Conservation (phyloP, 2,797 vertebrate species). For the Psittacula derbiana region DNA sequence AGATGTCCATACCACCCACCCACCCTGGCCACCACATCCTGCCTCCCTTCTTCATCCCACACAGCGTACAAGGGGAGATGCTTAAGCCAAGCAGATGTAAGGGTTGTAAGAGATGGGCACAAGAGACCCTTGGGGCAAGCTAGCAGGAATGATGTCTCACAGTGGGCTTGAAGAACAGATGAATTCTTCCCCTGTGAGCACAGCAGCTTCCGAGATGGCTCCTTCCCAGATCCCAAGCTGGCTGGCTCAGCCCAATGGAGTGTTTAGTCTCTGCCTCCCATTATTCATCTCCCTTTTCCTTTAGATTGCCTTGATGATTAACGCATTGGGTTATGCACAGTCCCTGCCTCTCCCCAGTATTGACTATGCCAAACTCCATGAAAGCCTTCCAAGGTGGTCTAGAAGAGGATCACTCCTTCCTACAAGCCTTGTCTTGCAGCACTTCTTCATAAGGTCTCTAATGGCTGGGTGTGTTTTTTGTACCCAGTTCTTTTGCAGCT, state of each 20-base stretch:
- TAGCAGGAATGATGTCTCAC: background rate
- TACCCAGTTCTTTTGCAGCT: background rate
- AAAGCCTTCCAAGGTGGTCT: conserved; percentile 24
- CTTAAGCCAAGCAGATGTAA: background rate
- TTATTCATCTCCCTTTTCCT: background rate
- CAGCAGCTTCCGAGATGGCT: background rate
- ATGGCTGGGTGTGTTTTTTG: background rate
- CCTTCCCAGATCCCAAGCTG: background rate
- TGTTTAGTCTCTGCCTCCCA: background rate
- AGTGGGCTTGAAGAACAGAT: background rate
- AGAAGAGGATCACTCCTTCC: background rate
- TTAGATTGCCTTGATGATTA: background rate
- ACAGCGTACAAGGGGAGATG: background rate
- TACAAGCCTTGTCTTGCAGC: conserved; percentile 57
- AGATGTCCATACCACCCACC: fast-evolving
- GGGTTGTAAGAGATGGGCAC: background rate
- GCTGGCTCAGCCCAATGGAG: background rate
- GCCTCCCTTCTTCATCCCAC: background rate
- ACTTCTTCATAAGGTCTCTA: background rate
- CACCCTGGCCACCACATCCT: background rate
- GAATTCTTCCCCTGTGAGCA: background rate
- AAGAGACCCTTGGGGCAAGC: background rate
- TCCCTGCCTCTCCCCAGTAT: background rate
- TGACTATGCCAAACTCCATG: background rate
- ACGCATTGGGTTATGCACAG: background rate